These are phyloP conservation scores for Loris lydekkerianus DNA, from an alignment of 2,797 vertebrate species.

Conservation along the genomic window DNA sequence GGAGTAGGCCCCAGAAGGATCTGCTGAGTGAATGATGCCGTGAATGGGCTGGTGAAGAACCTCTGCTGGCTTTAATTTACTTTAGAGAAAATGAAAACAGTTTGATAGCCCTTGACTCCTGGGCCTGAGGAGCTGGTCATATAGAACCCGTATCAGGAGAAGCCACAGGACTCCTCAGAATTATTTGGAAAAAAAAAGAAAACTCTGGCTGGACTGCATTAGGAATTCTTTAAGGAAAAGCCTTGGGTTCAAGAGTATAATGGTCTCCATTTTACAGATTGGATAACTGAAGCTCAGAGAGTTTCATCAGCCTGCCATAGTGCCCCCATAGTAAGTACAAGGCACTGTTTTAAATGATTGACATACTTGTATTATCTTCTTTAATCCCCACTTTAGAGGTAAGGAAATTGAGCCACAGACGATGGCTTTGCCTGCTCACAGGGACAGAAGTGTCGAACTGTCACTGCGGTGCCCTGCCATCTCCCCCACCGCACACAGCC, in stretches of 20 bases:
- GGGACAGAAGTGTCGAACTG: background rate
- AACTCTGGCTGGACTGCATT: background rate
- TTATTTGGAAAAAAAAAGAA: background rate
- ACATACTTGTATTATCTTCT: background rate
- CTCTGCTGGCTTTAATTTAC: background rate
- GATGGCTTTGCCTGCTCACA: background rate
- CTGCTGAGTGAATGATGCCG: background rate
- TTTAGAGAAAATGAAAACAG: background rate
- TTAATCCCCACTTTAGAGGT: background rate
- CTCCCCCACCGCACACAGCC: background rate
- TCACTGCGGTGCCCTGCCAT: background rate
- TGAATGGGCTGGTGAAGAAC: background rate
- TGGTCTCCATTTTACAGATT: background rate
- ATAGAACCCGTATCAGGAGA: rapidly evolving
- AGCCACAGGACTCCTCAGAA: background rate
- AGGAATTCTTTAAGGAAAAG: background rate
- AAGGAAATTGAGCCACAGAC: background rate
- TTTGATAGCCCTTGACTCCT: background rate
- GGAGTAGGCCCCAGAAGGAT: background rate
- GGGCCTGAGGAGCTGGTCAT: background rate
- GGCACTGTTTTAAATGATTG: background rate
- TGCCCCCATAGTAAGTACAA: background rate
- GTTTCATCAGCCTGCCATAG: background rate
- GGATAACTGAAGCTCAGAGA: background rate
- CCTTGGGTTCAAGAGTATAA: background rate